Evolutionary conservation across 1,140 invertebrate genomes (phyloP).

Genomic region (Lasioglossum baleicum): DNA sequence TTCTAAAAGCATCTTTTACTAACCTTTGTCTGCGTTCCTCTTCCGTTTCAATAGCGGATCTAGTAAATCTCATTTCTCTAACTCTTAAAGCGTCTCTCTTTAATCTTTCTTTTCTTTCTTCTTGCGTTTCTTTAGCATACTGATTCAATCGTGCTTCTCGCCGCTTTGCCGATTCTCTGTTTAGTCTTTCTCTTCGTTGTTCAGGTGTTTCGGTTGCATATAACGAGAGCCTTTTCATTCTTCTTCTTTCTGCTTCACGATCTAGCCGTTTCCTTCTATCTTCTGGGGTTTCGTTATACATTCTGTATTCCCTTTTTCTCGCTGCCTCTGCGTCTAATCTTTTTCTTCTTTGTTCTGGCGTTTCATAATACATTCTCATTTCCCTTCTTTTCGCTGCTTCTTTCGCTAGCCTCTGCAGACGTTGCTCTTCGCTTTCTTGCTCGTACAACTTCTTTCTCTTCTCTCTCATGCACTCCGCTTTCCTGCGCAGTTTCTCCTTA

Average conservation of each 20-base stretch:
- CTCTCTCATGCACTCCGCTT: conserved; percentile 68
- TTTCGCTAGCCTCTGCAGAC: conserved; percentile 57
- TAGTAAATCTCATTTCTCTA: conserved; percentile 70
- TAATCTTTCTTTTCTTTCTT: conserved; percentile 68
- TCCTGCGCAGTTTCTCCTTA: conserved; percentile 58
- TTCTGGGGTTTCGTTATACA: conserved; percentile 70
- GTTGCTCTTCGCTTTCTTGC: conserved; percentile 61
- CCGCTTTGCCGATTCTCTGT: conserved; percentile 68
- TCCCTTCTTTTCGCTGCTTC: conserved; percentile 67
- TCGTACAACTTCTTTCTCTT: conserved; percentile 66
- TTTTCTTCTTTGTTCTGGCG: conserved; percentile 68
- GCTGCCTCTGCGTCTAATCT: conserved; percentile 69
- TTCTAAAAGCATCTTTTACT: conserved; percentile 69
- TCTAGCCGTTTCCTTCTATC: conserved; percentile 71
- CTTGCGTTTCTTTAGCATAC: conserved; percentile 70
- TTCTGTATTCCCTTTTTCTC: conserved; percentile 69
- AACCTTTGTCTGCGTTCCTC: conserved; percentile 69
- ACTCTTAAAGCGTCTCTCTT: conserved; percentile 69
- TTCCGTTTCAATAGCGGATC: conserved; percentile 70
- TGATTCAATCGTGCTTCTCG: conserved; percentile 68
- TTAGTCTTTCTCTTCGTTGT: conserved; percentile 66
- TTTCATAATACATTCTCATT: conserved; percentile 72
- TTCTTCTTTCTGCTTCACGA: conserved; percentile 68
- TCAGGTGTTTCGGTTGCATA: conserved; percentile 70
- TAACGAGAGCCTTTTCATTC: conserved; percentile 66